phyloP scores from a whole-genome alignment of 2,113 vertebrate species.

The Eubucco bourcierii region DNA sequence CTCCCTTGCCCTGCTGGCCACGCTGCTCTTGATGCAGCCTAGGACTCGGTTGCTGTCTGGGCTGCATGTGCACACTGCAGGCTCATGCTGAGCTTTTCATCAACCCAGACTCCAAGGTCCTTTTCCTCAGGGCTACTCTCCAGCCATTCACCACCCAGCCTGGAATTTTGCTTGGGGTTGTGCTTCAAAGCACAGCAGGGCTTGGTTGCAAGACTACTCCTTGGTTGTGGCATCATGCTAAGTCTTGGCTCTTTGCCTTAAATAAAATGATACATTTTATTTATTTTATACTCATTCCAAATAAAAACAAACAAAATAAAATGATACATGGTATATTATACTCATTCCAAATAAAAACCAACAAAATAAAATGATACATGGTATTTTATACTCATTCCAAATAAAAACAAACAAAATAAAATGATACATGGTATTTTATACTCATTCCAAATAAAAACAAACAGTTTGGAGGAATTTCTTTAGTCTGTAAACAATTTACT shows the following conservation, averaged over 20 bases:
- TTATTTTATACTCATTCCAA: too few species aligned
- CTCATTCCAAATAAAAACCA: too few species aligned
- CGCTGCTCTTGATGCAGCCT: too few species aligned
- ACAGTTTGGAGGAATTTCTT: background rate
- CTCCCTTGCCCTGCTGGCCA: too few species aligned
- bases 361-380: background rate
- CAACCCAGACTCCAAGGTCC: too few species aligned
- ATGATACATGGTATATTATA: background rate
- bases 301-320: too few species aligned
- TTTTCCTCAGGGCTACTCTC: too few species aligned
- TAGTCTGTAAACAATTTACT: background rate
- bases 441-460: background rate
- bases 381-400: background rate
- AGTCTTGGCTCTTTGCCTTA: constrained; percentile 9
- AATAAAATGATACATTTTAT: background rate
- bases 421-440: background rate
- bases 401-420: background rate
- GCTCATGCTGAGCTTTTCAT: too few species aligned
- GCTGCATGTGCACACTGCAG: too few species aligned
- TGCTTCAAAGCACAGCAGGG: background rate
- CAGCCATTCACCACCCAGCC: too few species aligned
- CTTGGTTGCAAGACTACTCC: background rate
- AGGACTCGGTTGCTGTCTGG: too few species aligned
- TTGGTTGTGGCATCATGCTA: background rate
- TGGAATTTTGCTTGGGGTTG: too few species aligned